Evolutionary conservation across 2,888 invertebrate genomes (phyloP), one percentile per base, ranked within the genome.

Genomic region (Oscheius sp.): DNA sequence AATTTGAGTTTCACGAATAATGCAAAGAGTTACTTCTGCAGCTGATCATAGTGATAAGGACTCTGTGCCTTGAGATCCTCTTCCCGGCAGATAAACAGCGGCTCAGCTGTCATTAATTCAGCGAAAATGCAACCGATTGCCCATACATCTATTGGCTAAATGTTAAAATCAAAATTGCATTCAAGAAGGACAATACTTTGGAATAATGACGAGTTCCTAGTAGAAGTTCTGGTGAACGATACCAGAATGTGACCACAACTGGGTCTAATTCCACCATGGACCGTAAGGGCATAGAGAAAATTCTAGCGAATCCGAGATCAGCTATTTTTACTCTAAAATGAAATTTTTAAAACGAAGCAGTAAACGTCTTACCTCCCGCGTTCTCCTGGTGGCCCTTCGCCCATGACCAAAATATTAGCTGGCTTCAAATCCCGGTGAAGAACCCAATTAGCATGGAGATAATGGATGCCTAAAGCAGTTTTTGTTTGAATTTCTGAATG

Each of bases 51-150:
- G 72, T 99, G 98, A 89, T 99, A 99, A 0, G 99, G 99, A 91
- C 97, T 98, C 88, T 95, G 96, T 0, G 98, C 98, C 53, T 99
- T 99, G 75, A 98, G 98, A 89, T 99, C 98, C 90, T 99, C 99
- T 91, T 99, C 98, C 7, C 98, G 93, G 90, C 98, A 99, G 89
- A 98, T 97, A 90, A 99, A 99, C 88, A 99, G 96, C 13, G 99
- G 99, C 89, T 99, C 99, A 0, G 96, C 97, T 0, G 98, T 99
- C 77, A 99, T 90, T n/a, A 99, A 91, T 89, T 98, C 98, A 0
- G 98, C 97, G 91, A 99, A 99, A 89, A 99, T 99, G 89, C 99
- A 99, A 13, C 88, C 88, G 64, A 88, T 88, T 21, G 88, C 88
- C 88, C 88, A 88, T n/a, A 88, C 87, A 71, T 88, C 88, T 29